These are phyloP conservation scores for Erythrocebus patas DNA, from an alignment of 2,113 vertebrate genomes.

Conservation along the genomic window DNA sequence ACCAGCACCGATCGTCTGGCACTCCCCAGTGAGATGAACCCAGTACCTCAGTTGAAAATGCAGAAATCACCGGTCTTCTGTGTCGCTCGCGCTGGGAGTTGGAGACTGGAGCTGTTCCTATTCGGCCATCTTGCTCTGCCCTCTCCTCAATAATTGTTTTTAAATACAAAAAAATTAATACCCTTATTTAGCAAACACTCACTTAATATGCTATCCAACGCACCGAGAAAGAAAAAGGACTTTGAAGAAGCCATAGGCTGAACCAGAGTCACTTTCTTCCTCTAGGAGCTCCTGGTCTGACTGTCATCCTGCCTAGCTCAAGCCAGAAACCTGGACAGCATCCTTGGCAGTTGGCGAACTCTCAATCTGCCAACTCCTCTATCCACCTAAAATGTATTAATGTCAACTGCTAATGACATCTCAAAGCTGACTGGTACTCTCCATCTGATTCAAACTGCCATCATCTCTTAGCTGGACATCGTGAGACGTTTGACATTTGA, in stretches of 20 bases:
- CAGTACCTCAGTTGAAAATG: too few relatives aligned
- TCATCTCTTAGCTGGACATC: not conserved
- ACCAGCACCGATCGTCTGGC: too few relatives aligned
- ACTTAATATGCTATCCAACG: not conserved
- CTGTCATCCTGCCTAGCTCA: not conserved
- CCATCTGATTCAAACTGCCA: not conserved
- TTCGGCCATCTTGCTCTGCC: too few relatives aligned
- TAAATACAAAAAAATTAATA: not conserved
- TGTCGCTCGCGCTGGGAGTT: too few relatives aligned
- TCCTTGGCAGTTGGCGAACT: not conserved
- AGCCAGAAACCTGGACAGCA: not conserved
- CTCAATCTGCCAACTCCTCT: not conserved
- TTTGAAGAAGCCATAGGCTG: not conserved
- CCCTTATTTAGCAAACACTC: not conserved
- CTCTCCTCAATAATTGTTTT: not conserved
- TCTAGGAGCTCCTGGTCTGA: not conserved
- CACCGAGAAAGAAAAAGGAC: not conserved
- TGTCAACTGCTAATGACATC: not conserved
- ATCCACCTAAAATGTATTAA: not conserved
- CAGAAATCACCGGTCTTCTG: too few relatives aligned
- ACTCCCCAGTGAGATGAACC: too few relatives aligned
- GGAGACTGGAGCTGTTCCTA: too few relatives aligned
- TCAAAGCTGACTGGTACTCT: not conserved
- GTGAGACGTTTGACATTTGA: not conserved
- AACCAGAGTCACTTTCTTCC: not conserved